phyloP scores from a whole-genome alignment of 2,113 vertebrate genomes.

The Arvicanthis niloticus region DNA sequence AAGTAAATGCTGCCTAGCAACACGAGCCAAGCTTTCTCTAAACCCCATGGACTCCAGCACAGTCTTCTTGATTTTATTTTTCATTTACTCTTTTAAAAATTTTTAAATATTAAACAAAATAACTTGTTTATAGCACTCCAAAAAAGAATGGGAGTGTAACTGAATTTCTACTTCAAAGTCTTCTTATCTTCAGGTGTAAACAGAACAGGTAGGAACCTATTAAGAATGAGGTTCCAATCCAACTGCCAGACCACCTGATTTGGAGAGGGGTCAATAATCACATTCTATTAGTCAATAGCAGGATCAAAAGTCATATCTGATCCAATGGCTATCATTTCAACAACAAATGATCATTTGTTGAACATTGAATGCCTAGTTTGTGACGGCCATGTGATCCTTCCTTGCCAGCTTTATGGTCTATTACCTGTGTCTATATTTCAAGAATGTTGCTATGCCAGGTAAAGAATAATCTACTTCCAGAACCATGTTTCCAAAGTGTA shows the following conservation, averaged over 20 bases:
- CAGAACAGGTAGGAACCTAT: neutral
- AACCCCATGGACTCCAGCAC: neutral
- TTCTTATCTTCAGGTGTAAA: neutral
- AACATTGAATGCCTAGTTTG: neutral
- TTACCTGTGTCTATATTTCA: neutral
- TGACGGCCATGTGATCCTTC: neutral
- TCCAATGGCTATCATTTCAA: neutral
- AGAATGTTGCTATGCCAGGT: neutral
- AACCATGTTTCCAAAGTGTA: neutral
- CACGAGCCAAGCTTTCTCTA: neutral
- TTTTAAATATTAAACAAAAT: constrained; percentile 3
- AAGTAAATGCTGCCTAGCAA: neutral
- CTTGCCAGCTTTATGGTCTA: neutral
- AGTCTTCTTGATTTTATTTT: constrained; percentile 28
- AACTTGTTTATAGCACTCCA: neutral
- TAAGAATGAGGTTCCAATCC: neutral
- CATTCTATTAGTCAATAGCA: neutral
- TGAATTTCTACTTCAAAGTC: constrained; percentile 7
- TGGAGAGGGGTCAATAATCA: fast-evolving
- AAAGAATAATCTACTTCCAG: neutral
- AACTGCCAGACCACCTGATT: neutral
- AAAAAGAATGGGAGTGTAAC: constrained; percentile 1
- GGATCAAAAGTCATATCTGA: neutral
- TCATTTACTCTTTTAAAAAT: neutral
- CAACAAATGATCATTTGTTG: neutral